Evolutionary conservation across 2,888 invertebrate genomes (phyloP).

Genomic region (Monoplex corrugatus): DNA sequence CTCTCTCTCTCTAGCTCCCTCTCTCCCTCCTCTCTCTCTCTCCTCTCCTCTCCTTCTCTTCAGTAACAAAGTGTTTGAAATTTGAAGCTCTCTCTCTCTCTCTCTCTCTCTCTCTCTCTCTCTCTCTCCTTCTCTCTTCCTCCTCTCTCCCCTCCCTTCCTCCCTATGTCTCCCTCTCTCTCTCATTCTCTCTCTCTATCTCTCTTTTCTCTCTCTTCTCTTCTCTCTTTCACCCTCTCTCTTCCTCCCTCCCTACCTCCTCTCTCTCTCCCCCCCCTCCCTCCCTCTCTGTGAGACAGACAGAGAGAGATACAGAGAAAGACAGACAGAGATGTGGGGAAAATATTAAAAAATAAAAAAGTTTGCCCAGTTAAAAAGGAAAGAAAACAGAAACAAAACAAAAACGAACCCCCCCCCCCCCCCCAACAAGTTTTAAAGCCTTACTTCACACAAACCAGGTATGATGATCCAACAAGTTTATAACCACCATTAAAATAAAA

Average conservation of each 20-base stretch:
- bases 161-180: background rate
- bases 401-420: too few species aligned
- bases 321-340: too few species aligned
- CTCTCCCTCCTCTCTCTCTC: background rate
- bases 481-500: too few species aligned
- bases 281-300: too few species aligned
- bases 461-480: background rate
- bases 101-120: slow-evolving; percentile 39
- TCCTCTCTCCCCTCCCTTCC: background rate
- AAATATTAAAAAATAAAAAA: too few species aligned
- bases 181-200: background rate
- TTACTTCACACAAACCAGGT: background rate
- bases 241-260: background rate
- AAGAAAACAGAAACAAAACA: background rate
- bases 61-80: too few species aligned
- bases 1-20: background rate
- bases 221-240: background rate
- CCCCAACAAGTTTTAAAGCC: too few species aligned
- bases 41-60: background rate
- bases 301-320: too few species aligned
- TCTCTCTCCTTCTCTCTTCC: slow-evolving; percentile 24
- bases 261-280: too few species aligned
- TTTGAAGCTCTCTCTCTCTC: background rate
- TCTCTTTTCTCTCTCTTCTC: background rate
- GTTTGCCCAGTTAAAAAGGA: too few species aligned